Evolutionary conservation across 2,888 invertebrate genomes (phyloP).

Genomic region (Sabatieria punctata): DNA sequence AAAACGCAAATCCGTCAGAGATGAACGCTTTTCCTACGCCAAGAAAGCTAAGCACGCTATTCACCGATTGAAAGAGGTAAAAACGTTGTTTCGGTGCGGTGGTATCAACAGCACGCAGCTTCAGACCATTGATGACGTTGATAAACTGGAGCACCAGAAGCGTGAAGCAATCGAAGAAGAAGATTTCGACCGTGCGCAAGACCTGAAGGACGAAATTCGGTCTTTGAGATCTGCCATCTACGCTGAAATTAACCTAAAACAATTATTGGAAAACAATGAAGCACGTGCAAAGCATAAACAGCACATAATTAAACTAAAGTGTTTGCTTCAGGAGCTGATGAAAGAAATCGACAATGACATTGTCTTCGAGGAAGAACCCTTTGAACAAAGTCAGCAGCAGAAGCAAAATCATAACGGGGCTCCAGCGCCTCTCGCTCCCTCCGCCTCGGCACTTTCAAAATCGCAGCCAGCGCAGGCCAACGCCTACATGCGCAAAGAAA

Average conservation of each 20-base stretch:
- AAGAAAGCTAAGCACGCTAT: conserved; percentile 72
- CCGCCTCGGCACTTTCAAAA: neutral
- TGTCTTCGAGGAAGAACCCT: too few species aligned
- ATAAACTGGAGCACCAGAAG: conserved; percentile 75
- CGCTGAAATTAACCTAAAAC: neutral
- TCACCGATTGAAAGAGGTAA: conserved; percentile 51
- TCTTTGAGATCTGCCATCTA: neutral
- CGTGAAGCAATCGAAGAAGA: conserved; percentile 75
- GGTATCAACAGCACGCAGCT: neutral
- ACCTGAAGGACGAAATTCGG: neutral
- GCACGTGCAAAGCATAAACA: neutral
- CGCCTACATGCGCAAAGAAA: conserved; percentile 1
- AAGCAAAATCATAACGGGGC: neutral
- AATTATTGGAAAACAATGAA: neutral
- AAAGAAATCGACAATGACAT: too few species aligned
- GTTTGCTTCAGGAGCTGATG: too few species aligned
- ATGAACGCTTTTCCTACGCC: conserved; percentile 81
- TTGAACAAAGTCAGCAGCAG: too few species aligned
- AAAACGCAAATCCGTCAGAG: conserved; percentile 69
- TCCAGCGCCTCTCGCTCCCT: neutral
- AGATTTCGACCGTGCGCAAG: conserved; percentile 65
- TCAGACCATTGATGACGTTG: conserved; percentile 52
- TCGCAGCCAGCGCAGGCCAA: too few species aligned
- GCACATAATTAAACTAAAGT: neutral
- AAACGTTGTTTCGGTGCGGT: neutral